Percentiles rank a stretch among this genome's conserved stretches.
These are phyloP conservation scores for Lasiurus borealis DNA, from an alignment of 2,113 vertebrate genomes.

Conservation along the genomic window DNA sequence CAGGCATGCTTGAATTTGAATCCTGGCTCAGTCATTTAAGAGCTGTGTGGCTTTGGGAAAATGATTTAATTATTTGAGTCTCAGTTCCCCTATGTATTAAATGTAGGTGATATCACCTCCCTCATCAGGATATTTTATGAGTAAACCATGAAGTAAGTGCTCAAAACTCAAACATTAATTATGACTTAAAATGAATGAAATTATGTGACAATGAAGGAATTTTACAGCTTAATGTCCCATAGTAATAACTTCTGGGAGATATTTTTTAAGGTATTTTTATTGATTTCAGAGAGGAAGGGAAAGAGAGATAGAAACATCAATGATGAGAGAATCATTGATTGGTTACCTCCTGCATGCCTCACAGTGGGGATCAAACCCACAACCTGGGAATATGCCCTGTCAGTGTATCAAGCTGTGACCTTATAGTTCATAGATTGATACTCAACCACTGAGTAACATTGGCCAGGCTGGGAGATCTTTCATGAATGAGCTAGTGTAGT, in stretches of 20 bases:
- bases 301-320: too few relatives aligned
- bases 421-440: too few relatives aligned
- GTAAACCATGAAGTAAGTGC: not conserved
- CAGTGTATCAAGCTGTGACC: too few relatives aligned
- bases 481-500: not conserved
- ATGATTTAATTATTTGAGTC: not conserved
- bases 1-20: conserved; percentile 5
- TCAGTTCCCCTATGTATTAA: conserved; percentile 17
- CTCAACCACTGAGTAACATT: too few relatives aligned
- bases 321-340: too few relatives aligned
- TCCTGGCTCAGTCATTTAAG: not conserved
- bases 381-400: too few relatives aligned
- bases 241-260: not conserved
- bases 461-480: not conserved
- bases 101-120: not conserved
- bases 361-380: too few relatives aligned
- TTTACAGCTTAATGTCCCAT: not conserved
- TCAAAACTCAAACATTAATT: conserved; percentile 1
- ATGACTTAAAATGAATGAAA: conserved; percentile 30
- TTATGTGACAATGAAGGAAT: not conserved
- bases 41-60: not conserved
- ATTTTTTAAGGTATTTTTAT: not conserved
- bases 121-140: not conserved
- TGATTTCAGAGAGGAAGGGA: too few relatives aligned
- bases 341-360: too few relatives aligned